A percentile compares a stretch with the other conserved stretches of the same genome.
Evolutionary conservation across 2,113 vertebrate species (phyloP).

Genomic region (Phylloscopus trochiloides): DNA sequence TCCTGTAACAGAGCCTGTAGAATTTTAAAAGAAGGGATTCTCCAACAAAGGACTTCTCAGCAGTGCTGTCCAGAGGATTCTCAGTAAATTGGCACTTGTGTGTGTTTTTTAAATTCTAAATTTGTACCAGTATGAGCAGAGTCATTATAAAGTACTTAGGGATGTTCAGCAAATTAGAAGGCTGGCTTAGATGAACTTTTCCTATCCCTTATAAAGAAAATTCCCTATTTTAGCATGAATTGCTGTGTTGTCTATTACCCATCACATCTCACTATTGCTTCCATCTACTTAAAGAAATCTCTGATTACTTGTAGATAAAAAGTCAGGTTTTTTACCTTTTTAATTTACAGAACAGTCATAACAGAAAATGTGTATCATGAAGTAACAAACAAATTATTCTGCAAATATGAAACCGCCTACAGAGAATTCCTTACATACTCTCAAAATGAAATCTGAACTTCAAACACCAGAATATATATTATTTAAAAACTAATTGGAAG

Average conservation of each 20-base stretch:
- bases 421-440: not conserved
- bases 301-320: not conserved
- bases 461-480: not conserved
- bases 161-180: not conserved
- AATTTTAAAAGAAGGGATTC: not conserved
- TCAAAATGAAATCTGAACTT: slow-evolving; percentile 38
- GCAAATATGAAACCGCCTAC: slow-evolving; percentile 11
- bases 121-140: not conserved
- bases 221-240: not conserved
- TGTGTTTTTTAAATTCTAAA: not conserved
- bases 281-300: not conserved
- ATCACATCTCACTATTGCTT: not conserved
- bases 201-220: not conserved
- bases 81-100: not conserved
- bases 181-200: not conserved
- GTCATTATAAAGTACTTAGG: not conserved
- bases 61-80: not conserved
- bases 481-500: not conserved
- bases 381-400: slow-evolving; percentile 8
- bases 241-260: not conserved
- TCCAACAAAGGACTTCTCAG: not conserved
- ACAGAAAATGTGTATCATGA: not conserved
- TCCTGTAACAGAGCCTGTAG: not conserved
- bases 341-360: not conserved
- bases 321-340: not conserved